These are phyloP conservation scores for Heliconius cydno DNA, from an alignment of 2,888 invertebrate species.

Conservation along the genomic window DNA sequence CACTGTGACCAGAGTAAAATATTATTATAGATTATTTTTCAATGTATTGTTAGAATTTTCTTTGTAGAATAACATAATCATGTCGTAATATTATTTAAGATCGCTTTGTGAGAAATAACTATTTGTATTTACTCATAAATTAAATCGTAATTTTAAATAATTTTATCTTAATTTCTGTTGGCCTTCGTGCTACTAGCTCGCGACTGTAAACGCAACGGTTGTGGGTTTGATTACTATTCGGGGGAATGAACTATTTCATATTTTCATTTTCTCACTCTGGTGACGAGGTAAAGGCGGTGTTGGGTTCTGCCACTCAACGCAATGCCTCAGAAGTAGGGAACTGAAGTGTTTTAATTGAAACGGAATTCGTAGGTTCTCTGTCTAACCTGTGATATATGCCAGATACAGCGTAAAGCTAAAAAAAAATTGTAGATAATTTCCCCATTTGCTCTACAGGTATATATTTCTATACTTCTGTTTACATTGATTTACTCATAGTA, in stretches of 20 bases:
- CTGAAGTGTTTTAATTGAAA: too few relatives aligned
- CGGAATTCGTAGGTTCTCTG: not conserved
- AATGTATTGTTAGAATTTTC: not conserved
- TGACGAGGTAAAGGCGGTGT: not conserved
- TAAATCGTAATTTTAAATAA: not conserved
- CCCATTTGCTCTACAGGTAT: too few relatives aligned
- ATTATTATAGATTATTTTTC: not conserved
- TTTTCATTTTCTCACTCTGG: not conserved
- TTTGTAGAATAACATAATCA: not conserved
- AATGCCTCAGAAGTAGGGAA: too few relatives aligned
- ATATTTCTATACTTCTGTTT: too few relatives aligned
- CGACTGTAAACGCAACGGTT: not conserved
- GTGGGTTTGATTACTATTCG: not conserved
- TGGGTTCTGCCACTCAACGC: not conserved
- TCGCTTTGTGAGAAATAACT: not conserved
- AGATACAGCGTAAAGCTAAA: too few relatives aligned
- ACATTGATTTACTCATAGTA: too few relatives aligned
- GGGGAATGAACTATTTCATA: not conserved
- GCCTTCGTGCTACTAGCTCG: too few relatives aligned
- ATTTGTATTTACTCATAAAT: not conserved
- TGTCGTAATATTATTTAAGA: not conserved
- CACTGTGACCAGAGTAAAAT: not conserved
- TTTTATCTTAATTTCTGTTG: not conserved
- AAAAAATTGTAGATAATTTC: too few relatives aligned
- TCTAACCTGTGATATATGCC: not conserved